A percentile compares a stretch with the other conserved stretches of the same genome.
These are phyloP conservation scores for Fundulus diaphanus DNA, from an alignment of 2,797 vertebrate species.

Conservation along the genomic window DNA sequence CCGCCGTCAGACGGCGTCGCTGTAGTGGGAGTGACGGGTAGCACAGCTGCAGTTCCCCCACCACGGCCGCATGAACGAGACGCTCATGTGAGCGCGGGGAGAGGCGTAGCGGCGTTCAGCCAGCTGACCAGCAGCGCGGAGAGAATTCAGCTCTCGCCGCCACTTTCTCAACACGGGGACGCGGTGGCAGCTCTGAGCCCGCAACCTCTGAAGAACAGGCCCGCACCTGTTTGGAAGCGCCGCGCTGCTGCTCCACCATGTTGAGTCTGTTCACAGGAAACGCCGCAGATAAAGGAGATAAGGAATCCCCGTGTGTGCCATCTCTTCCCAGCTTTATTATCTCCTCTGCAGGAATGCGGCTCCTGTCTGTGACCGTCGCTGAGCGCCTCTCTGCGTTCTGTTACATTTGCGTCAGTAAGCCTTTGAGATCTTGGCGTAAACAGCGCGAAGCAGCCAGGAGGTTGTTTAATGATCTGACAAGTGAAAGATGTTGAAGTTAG, in stretches of 20 bases:
- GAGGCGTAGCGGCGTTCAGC: no score
- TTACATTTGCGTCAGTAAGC: neutral
- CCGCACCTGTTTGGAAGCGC: neutral
- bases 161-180: no score
- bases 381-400: neutral
- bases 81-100: no score
- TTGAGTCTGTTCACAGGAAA: constrained; percentile 24
- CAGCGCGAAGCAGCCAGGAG: neutral
- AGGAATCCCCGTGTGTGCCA: constrained; percentile 7
- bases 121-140: no score
- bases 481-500: no score
- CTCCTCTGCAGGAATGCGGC: constrained; percentile 15
- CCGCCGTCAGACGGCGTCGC: neutral
- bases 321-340: constrained; percentile 7
- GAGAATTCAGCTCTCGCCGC: no score
- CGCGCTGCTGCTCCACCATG: neutral
- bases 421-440: neutral
- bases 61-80: no score
- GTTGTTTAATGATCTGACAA: neutral
- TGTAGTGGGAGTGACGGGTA: neutral
- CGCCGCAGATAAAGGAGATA: constrained; percentile 16
- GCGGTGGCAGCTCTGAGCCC: no score
- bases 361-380: neutral
- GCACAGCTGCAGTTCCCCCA: no score
- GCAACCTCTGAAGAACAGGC: neutral